Conservation (phyloP, 2,113 vertebrate genomes). For the Oxyruncus cristatus region DNA sequence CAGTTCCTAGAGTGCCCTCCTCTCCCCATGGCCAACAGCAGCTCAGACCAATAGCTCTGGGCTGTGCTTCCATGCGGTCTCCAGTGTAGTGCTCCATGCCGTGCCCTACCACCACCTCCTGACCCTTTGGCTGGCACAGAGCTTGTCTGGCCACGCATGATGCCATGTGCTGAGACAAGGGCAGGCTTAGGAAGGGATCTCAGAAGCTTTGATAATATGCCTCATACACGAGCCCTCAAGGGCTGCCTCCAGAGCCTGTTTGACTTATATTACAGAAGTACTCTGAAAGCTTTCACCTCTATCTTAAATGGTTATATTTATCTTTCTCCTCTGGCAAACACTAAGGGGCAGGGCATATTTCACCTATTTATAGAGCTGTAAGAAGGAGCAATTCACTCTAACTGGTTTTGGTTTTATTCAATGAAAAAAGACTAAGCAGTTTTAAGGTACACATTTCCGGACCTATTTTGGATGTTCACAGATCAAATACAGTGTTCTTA, state of each 20-base stretch:
- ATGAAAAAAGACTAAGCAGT: not conserved
- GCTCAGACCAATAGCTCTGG: not conserved
- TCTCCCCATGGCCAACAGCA: not conserved
- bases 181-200: not conserved
- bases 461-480: not conserved
- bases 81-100: not conserved
- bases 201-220: not conserved
- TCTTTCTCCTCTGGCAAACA: not conserved
- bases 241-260: not conserved
- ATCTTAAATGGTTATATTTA: not conserved
- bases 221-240: fast-evolving
- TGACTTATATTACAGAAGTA: not conserved
- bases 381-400: not conserved
- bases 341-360: not conserved
- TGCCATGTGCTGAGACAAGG: not conserved
- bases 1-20: not conserved
- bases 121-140: not conserved
- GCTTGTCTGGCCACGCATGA: not conserved
- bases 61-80: fast-evolving
- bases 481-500: not conserved
- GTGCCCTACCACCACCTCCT: fast-evolving
- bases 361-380: not conserved
- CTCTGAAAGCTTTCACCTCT: not conserved
- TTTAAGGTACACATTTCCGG: not conserved
- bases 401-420: not conserved